phyloP scores from a whole-genome alignment of 2,888 invertebrate species.

The Meiosimyza decipiens region DNA sequence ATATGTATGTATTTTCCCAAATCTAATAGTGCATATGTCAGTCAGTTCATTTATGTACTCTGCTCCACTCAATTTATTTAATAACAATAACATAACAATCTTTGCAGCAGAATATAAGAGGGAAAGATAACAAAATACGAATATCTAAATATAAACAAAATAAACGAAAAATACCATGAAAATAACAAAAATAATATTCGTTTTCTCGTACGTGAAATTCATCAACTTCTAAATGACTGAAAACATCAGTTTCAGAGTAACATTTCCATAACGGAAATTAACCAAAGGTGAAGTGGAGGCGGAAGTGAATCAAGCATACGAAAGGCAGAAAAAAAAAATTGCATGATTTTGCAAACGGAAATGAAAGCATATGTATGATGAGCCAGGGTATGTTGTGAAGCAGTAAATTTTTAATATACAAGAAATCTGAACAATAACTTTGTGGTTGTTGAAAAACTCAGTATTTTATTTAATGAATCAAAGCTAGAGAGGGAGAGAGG shows the following conservation, averaged over 20 bases:
- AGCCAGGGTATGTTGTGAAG: neutral
- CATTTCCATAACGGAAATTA: slow-evolving; percentile 36
- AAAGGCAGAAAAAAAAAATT: slow-evolving; percentile 4
- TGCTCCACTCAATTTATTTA: slow-evolving; percentile 52
- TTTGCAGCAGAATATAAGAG: slow-evolving; percentile 12
- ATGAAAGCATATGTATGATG: neutral
- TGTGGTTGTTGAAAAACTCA: too few species aligned
- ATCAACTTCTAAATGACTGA: slow-evolving; percentile 34
- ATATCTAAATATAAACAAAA: slow-evolving; percentile 50
- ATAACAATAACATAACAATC: slow-evolving; percentile 50
- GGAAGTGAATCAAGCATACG: slow-evolving; percentile 1
- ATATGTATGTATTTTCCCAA: slow-evolving; percentile 13
- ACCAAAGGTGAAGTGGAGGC: slow-evolving; percentile 19
- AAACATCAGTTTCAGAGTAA: slow-evolving; percentile 29
- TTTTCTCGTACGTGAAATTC: slow-evolving; percentile 46
- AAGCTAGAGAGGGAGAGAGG: too few species aligned
- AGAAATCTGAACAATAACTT: too few species aligned
- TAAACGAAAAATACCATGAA: slow-evolving; percentile 44
- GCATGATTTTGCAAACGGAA: slow-evolving; percentile 17
- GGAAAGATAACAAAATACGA: slow-evolving; percentile 18
- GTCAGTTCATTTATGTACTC: slow-evolving; percentile 26
- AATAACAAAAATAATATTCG: slow-evolving; percentile 47
- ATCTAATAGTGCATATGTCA: neutral
- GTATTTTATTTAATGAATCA: too few species aligned
- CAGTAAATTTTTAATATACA: too few species aligned